phyloP scores from a whole-genome alignment of 1,140 invertebrate species.

The Macrotrachela quadricornifera region DNA sequence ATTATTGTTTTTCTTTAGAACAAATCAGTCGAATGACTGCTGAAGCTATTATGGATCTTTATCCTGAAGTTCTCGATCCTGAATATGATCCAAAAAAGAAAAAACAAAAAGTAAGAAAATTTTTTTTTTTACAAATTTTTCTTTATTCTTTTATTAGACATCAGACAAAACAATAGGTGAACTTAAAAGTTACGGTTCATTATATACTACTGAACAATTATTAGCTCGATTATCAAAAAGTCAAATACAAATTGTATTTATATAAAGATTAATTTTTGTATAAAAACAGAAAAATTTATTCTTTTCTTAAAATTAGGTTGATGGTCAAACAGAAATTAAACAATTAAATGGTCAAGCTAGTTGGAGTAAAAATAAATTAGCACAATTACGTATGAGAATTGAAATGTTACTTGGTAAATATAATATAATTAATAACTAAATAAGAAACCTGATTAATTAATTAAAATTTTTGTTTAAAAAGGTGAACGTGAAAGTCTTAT shows the following conservation, averaged over 20 bases:
- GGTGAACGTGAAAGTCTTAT: neutral
- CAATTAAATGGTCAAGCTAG: neutral
- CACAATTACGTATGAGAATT: neutral
- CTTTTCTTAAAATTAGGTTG: neutral
- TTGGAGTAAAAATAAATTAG: neutral
- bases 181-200: neutral
- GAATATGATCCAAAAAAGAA: neutral
- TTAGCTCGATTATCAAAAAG: neutral
- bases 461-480: neutral
- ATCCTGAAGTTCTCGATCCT: neutral
- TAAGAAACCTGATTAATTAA: no score
- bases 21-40: neutral
- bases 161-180: neutral
- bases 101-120: neutral
- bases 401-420: neutral
- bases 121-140: neutral
- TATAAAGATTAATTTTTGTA: neutral
- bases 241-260: neutral
- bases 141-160: no score
- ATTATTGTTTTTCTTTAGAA: no score
- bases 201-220: neutral
- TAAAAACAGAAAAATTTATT: no score
- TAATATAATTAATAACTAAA: no score
- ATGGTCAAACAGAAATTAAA: neutral
- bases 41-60: neutral